Base-by-base conservation (phyloP, 2,888 invertebrate genomes). In the Tricholauxania praeusta region DNA sequence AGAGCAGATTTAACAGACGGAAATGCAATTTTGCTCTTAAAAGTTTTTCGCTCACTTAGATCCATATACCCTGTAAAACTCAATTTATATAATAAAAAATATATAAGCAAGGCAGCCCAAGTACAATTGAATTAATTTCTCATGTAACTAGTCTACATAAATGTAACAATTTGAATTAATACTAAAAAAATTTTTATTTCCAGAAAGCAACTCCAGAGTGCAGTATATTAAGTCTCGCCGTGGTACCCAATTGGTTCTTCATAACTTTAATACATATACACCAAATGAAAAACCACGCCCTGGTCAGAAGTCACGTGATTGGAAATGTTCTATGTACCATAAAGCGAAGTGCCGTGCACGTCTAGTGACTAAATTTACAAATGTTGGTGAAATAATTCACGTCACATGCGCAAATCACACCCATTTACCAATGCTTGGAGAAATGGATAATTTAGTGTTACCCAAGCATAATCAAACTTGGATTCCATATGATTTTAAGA, bases 291-390 rank as follows among this genome's bases (percentile, higher is more conserved):
- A 85, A 78, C 72, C 80, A 39, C 81, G 82, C 22, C 81, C 80
- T 15, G 86, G 85, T 5, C 84, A 84, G 49, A 81, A 80, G 15
- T 83, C 84, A 8, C 82, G 87, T 0, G 85, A 85, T 71, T 87
- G 86, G 86, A 87, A 87, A 71, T 87, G 87, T 76, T 85, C 87
- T 8, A 84, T 86, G 85, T 87, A 87, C 73, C 85, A 87, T 74
- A 87, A 84, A 76, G 82, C 82, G 10, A 86, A 84, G 74, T 87
- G 87, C 66, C 81, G 85, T 1, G 86, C 86, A 0, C 80, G 87
- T 14, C 75, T 87, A 5, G 84, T 83, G 4, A 87, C 87, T 7
- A 83, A 81, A 51, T 72, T 79, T 12, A 80, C 81, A 6, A 48
- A 71, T 5, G 57, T 49, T 1, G 85, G 83, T 2, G 81, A 82